These are phyloP conservation scores for Itoplectis maculator DNA, from an alignment of 2,888 invertebrate genomes.

Conservation along the genomic window DNA sequence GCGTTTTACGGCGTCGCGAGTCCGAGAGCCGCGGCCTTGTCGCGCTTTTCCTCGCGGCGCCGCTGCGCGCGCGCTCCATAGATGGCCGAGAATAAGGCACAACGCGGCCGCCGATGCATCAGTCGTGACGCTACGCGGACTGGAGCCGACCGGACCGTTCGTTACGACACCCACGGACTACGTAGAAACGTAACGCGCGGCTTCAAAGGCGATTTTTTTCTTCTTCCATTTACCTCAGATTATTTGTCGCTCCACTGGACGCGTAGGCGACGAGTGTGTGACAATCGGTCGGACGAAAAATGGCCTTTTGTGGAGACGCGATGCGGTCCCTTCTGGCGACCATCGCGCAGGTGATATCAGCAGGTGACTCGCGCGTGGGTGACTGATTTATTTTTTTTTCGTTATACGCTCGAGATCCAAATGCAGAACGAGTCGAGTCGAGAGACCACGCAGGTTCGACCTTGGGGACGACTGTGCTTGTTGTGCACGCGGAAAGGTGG, in stretches of 20 bases:
- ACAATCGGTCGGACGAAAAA: not conserved
- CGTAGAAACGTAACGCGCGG: not conserved
- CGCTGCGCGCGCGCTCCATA: slow-evolving; percentile 61
- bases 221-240: not conserved
- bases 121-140: slow-evolving; percentile 48
- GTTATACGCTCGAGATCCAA: not conserved
- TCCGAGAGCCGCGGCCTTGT: slow-evolving; percentile 60
- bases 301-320: not conserved
- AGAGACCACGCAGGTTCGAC: slow-evolving; percentile 16
- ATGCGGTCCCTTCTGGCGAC: not conserved
- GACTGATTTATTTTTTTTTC: slow-evolving; percentile 29
- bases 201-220: slow-evolving; percentile 17
- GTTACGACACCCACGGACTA: slow-evolving; percentile 59
- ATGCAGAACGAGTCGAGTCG: slow-evolving; percentile 38
- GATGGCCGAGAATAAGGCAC: slow-evolving; percentile 62
- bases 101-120: slow-evolving; percentile 50
- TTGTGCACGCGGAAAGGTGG: not conserved
- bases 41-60: slow-evolving; percentile 36
- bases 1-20: slow-evolving; percentile 12
- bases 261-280: slow-evolving; percentile 3
- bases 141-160: slow-evolving; percentile 41
- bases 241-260: not conserved
- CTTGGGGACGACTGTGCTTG: slow-evolving; percentile 27
- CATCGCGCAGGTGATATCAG: not conserved
- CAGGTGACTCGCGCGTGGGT: slow-evolving; percentile 9